phyloP scores from a whole-genome alignment of 2,888 invertebrate genomes.

The Penaeus monodon region DNA sequence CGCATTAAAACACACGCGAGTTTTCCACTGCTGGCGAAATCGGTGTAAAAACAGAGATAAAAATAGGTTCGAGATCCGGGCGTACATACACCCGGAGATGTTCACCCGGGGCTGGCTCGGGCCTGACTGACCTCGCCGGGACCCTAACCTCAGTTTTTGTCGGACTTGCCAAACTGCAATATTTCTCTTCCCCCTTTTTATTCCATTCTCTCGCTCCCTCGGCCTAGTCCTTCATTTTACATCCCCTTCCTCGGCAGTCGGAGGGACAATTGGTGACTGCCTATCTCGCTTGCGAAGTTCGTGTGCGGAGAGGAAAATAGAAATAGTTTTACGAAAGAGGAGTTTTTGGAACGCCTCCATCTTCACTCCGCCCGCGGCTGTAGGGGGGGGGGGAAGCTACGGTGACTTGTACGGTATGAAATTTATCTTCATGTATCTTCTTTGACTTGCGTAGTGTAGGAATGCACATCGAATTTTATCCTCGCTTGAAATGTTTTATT shows the following conservation, averaged over 20 bases:
- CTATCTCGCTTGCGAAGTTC: too few relatives aligned
- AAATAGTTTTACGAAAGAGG: slow-evolving; percentile 24
- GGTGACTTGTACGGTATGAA: slow-evolving; percentile 11
- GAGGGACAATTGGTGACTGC: too few relatives aligned
- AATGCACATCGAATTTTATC: too few relatives aligned
- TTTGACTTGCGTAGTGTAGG: background rate
- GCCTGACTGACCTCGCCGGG: slow-evolving; percentile 53
- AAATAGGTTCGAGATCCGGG: slow-evolving; percentile 22
- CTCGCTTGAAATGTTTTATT: too few relatives aligned
- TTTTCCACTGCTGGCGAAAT: slow-evolving; percentile 8
- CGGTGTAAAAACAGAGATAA: slow-evolving; percentile 21
- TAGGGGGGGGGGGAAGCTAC: slow-evolving; percentile 24
- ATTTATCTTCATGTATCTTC: background rate
- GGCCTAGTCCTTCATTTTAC: slow-evolving; percentile 30
- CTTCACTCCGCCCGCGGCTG: slow-evolving; percentile 55
- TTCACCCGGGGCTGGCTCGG: slow-evolving; percentile 47
- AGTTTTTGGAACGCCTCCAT: slow-evolving; percentile 36
- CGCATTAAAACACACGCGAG: too few relatives aligned
- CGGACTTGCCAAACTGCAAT: slow-evolving; percentile 33
- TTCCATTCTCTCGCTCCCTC: background rate
- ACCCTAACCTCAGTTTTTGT: slow-evolving; percentile 51
- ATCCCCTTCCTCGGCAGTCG: too few relatives aligned
- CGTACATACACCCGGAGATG: slow-evolving; percentile 22
- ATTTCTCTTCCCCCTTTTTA: slow-evolving; percentile 29
- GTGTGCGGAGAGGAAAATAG: slow-evolving; percentile 10